These are phyloP conservation scores for Pseudomyrmex flavicornis DNA, from an alignment of 1,140 invertebrate genomes.

Conservation along the genomic window DNA sequence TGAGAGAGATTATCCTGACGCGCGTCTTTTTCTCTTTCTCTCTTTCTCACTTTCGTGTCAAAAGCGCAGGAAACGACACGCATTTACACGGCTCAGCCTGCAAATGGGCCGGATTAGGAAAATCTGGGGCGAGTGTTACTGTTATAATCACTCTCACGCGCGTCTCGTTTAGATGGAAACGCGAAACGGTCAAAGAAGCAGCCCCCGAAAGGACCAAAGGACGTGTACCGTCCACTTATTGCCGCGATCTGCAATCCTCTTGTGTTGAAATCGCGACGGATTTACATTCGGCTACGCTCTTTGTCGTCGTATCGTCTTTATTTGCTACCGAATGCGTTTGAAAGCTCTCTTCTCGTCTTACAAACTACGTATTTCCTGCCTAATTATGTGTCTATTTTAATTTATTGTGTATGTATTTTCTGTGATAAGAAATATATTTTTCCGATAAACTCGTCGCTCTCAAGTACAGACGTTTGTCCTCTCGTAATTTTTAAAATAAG, in stretches of 20 bases:
- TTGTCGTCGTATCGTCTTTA: background rate
- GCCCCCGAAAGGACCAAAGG: conserved; percentile 17
- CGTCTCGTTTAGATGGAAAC: conserved; percentile 16
- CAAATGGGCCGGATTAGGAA: conserved; percentile 69
- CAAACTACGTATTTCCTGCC: background rate
- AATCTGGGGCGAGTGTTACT: conserved; percentile 57
- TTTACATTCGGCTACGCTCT: conserved; percentile 13
- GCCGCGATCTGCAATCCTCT: background rate
- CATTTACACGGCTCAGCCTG: conserved; percentile 66
- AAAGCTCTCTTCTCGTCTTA: background rate
- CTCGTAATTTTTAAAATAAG: no score
- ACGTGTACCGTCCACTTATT: conserved; percentile 4
- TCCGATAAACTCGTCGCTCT: no score
- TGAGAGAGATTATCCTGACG: conserved; percentile 64
- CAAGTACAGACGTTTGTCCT: no score
- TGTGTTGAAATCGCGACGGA: background rate
- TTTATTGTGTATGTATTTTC: no score
- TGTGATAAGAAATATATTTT: no score
- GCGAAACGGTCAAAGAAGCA: conserved; percentile 59
- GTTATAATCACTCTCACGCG: conserved; percentile 45
- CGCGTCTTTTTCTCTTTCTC: no score
- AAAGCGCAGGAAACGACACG: conserved; percentile 44
- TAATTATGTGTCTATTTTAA: background rate
- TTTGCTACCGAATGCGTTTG: background rate
- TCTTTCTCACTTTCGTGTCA: no score